These are phyloP conservation scores for Zoroaster sp. DNA, from an alignment of 53 echinoderm and acorn worm species.

Conservation along the genomic window DNA sequence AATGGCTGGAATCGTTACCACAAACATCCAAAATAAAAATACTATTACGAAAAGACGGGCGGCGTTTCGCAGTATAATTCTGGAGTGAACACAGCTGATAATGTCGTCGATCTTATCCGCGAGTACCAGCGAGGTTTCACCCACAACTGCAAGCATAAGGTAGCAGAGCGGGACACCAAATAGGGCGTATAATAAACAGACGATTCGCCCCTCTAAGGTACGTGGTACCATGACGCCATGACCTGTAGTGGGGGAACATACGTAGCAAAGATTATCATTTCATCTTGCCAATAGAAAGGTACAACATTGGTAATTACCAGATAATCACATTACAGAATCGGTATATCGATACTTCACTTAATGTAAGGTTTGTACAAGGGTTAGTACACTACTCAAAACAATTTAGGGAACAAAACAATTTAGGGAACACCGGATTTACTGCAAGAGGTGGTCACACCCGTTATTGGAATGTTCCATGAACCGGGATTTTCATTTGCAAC, in stretches of 20 bases:
- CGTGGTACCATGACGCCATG: conserved; percentile 23
- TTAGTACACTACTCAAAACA: too few species aligned
- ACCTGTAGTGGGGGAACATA: neutral
- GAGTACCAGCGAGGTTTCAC: neutral
- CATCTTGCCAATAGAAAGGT: too few species aligned
- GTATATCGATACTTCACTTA: too few species aligned
- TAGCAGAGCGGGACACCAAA: conserved; percentile 21
- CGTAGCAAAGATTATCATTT: too few species aligned
- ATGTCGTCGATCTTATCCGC: neutral
- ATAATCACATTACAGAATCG: too few species aligned
- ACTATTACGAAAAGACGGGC: neutral
- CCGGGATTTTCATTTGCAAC: too few species aligned
- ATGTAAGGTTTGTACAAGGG: too few species aligned
- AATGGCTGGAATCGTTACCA: neutral
- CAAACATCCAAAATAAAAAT: neutral
- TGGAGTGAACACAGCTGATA: neutral
- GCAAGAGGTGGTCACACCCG: too few species aligned
- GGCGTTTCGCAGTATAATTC: neutral
- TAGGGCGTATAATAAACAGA: conserved; percentile 30
- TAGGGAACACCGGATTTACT: too few species aligned
- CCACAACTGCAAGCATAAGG: conserved; percentile 15
- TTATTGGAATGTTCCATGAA: too few species aligned
- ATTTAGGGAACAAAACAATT: too few species aligned
- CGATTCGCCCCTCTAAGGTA: neutral
- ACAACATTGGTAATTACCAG: too few species aligned